Conservation (phyloP, 2,888 invertebrate species). For the Entomobrya multifasciata region DNA sequence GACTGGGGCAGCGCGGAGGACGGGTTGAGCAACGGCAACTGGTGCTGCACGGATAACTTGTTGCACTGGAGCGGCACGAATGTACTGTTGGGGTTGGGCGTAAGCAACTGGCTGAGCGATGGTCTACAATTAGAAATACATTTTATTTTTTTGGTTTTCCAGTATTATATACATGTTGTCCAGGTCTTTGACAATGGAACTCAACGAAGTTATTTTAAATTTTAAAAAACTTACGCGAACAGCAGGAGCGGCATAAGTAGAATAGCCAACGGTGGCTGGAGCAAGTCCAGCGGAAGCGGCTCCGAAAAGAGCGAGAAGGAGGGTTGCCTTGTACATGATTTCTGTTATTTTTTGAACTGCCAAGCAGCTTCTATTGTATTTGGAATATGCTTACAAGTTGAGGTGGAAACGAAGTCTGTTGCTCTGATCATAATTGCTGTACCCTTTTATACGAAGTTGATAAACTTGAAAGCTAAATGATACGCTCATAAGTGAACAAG, state of each 20-base stretch:
- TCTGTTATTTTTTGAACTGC: not conserved
- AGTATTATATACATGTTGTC: too few species aligned
- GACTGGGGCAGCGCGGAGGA: constrained; percentile 37
- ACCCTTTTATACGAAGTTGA: constrained; percentile 59
- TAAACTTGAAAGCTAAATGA: constrained; percentile 53
- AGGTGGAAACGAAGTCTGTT: constrained; percentile 31
- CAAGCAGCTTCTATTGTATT: too few species aligned
- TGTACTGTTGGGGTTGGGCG: not conserved
- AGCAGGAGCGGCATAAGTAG: constrained; percentile 42
- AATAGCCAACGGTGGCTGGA: constrained; percentile 44
- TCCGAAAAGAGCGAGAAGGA: constrained; percentile 68
- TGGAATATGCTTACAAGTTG: constrained; percentile 20
- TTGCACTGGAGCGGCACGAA: not conserved
- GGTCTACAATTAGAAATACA: not conserved
- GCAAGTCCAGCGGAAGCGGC: constrained; percentile 60
- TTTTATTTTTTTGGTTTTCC: too few species aligned
- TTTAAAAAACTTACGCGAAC: constrained; percentile 28
- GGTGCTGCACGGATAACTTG: not conserved
- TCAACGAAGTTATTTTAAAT: not conserved
- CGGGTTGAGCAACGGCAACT: constrained; percentile 51
- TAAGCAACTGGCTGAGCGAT: constrained; percentile 14
- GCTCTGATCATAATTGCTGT: constrained; percentile 14
- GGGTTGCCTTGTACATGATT: constrained; percentile 46
- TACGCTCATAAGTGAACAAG: too few species aligned
- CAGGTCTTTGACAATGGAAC: too few species aligned